Evolutionary conservation across 2,797 vertebrate species (phyloP).

Genomic region (Peromyscus attwateri): DNA sequence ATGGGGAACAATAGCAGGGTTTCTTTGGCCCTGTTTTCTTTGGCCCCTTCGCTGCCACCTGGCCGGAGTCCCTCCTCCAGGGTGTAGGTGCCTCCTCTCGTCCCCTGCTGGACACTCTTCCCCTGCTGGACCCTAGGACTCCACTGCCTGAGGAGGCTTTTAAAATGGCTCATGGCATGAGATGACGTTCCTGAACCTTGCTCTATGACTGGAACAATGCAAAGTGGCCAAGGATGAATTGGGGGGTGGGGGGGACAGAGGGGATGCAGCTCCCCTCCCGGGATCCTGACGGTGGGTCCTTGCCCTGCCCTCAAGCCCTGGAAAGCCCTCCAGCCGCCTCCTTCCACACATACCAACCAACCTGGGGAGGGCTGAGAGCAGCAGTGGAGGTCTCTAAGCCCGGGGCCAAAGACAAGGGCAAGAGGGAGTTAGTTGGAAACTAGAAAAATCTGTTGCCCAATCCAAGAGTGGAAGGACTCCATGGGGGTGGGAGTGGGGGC

Average conservation of each 20-base stretch:
- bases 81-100: not conserved
- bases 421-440: not conserved
- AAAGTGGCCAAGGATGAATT: not conserved
- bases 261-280: not conserved
- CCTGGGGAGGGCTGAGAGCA: not conserved
- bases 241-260: not conserved
- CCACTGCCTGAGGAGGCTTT: not conserved
- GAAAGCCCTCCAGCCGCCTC: conserved; percentile 36
- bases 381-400: not conserved
- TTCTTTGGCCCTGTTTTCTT: conserved; percentile 82
- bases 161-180: not conserved
- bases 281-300: not conserved
- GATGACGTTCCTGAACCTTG: not conserved
- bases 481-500: not conserved
- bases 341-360: conserved; percentile 36
- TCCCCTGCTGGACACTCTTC: not conserved
- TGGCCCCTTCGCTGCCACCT: conserved; percentile 75
- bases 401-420: not conserved
- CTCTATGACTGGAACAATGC: not conserved
- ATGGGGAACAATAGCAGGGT: conserved; percentile 75
- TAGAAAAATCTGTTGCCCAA: not conserved
- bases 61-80: not conserved
- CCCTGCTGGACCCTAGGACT: not conserved
- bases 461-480: not conserved
- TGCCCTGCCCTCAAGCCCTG: not conserved